phyloP scores from a whole-genome alignment of 1,140 invertebrate species.

The Drosophila ohnishii region DNA sequence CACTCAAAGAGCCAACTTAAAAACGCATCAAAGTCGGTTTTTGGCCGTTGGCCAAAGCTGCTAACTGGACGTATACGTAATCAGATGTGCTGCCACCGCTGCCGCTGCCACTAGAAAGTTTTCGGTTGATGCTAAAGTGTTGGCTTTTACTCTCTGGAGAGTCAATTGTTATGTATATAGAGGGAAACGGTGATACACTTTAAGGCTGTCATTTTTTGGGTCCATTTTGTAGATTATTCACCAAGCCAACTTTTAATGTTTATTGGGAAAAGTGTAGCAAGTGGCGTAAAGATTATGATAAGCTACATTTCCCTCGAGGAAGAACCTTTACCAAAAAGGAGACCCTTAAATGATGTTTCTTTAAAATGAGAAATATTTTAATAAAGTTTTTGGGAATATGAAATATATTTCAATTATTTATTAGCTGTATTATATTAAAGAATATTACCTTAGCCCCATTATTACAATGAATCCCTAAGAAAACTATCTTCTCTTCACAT shows the following conservation, averaged over 20 bases:
- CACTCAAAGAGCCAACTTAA: constrained; percentile 57
- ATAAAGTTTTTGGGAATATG: neutral
- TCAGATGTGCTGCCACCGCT: constrained; percentile 35
- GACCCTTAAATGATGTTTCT: neutral
- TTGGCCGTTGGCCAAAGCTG: constrained; percentile 63
- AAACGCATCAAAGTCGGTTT: constrained; percentile 70
- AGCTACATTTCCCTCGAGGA: constrained; percentile 10
- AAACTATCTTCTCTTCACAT: neutral
- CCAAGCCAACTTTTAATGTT: constrained; percentile 10
- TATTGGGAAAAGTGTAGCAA: constrained; percentile 26
- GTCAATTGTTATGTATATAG: constrained; percentile 26
- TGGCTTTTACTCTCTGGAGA: constrained; percentile 27
- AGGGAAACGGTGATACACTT: constrained; percentile 9
- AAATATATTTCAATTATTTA: neutral
- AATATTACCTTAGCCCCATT: too few species aligned
- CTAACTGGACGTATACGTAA: constrained; percentile 65
- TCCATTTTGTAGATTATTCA: constrained; percentile 18
- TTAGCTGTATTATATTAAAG: neutral
- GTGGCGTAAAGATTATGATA: constrained; percentile 6
- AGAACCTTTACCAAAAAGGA: too few species aligned
- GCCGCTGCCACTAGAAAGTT: constrained; percentile 32
- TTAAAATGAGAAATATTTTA: neutral
- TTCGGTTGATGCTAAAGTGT: constrained; percentile 25
- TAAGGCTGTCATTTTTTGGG: constrained; percentile 4
- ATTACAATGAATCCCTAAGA: neutral